Conservation (phyloP, 1,140 invertebrate species). For the Holotrichia oblita region DNA sequence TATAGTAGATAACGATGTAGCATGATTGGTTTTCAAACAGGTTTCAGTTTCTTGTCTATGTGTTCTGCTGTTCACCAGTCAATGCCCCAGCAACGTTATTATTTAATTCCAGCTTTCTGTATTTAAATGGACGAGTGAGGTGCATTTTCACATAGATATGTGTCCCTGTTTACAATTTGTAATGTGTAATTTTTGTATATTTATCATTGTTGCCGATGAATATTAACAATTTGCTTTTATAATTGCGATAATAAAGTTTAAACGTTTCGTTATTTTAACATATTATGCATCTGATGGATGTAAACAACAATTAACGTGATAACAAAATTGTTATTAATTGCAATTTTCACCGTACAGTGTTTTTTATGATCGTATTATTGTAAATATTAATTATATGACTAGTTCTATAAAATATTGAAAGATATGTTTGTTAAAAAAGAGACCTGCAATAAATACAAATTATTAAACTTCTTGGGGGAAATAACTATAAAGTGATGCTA, state of each 20-base stretch:
- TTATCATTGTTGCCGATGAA: not conserved
- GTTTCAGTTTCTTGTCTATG: slow-evolving; percentile 20
- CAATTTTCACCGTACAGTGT: not conserved
- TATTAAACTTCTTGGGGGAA: too few species aligned
- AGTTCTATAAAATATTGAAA: not conserved
- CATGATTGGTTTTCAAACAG: slow-evolving; percentile 20
- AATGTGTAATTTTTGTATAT: not conserved
- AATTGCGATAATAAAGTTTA: not conserved
- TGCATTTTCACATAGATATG: not conserved
- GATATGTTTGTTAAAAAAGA: not conserved
- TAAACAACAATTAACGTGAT: not conserved
- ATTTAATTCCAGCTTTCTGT: slow-evolving; percentile 8
- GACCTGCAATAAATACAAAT: too few species aligned
- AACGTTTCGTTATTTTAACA: not conserved
- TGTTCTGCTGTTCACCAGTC: not conserved
- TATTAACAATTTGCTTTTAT: not conserved
- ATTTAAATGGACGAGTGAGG: not conserved
- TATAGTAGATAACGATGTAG: slow-evolving; percentile 11
- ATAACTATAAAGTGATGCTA: not conserved
- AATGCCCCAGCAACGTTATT: slow-evolving; percentile 4
- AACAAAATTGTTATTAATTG: slow-evolving; percentile 18
- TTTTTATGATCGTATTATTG: not conserved
- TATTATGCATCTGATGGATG: not conserved
- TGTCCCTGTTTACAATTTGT: not conserved
- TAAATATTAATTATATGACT: not conserved